These are phyloP conservation scores for Meteorus cinctellus DNA, from an alignment of 2,888 invertebrate species.

Conservation along the genomic window DNA sequence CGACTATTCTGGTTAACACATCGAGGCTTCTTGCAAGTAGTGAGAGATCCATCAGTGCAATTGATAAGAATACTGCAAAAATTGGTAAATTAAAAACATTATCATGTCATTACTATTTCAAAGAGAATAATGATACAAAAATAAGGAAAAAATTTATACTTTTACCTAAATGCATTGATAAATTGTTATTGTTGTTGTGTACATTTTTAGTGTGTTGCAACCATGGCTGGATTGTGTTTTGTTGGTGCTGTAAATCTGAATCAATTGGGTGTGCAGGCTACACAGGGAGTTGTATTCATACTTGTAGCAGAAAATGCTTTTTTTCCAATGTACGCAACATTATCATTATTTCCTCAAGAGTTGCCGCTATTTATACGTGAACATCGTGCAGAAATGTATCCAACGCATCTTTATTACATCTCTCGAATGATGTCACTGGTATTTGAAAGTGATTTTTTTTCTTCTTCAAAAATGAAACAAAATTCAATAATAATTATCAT, in stretches of 20 bases:
- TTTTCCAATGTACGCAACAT: conserved; percentile 91
- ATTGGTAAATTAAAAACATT: conserved; percentile 77
- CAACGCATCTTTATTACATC: conserved; percentile 85
- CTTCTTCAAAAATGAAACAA: conserved; percentile 1
- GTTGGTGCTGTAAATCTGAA: conserved; percentile 82
- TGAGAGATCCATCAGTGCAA: conserved; percentile 88
- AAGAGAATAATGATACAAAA: background rate
- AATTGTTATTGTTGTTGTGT: conserved; percentile 27
- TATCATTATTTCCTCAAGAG: conserved; percentile 87
- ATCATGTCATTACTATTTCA: background rate
- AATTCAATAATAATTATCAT: background rate
- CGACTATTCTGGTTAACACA: conserved; percentile 86
- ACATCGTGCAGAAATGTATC: conserved; percentile 87
- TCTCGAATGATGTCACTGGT: conserved; percentile 88
- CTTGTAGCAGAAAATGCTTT: conserved; percentile 94
- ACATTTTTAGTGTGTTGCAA: conserved; percentile 76
- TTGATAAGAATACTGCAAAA: conserved; percentile 86
- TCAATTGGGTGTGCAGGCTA: conserved; percentile 89
- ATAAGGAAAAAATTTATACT: background rate
- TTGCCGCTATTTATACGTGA: conserved; percentile 89
- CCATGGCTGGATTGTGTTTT: conserved; percentile 90
- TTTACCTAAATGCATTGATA: conserved; percentile 19
- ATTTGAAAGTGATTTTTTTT: conserved; percentile 42
- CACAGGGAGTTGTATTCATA: conserved; percentile 91
- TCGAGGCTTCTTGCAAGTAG: conserved; percentile 82